These are phyloP conservation scores for Drosophila teissieri DNA, from an alignment of 1,140 invertebrate genomes.

Conservation along the genomic window DNA sequence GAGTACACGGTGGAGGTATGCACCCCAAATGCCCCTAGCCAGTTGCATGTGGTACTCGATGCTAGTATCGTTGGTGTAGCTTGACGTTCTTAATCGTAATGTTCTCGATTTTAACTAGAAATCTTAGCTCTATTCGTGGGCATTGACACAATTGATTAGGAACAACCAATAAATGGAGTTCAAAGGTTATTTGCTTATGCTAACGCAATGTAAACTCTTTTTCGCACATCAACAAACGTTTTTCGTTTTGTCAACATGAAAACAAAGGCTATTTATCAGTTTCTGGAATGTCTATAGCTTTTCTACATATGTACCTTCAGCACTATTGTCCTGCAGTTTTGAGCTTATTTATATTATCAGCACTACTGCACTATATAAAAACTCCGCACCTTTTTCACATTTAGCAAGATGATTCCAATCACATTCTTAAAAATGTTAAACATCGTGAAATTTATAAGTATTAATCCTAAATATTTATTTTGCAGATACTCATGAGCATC, in stretches of 20 bases:
- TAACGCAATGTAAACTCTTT: slow-evolving; percentile 1
- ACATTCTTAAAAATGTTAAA: background rate
- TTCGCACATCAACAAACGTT: background rate
- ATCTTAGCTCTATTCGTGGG: slow-evolving; percentile 80
- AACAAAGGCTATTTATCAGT: background rate
- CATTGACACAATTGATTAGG: slow-evolving; percentile 75
- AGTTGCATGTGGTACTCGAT: slow-evolving; percentile 29
- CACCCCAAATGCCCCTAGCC: background rate
- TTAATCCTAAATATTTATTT: slow-evolving; percentile 20
- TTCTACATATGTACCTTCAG: no score
- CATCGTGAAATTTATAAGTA: background rate
- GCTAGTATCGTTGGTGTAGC: slow-evolving; percentile 22
- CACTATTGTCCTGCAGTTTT: no score
- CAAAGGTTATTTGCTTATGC: slow-evolving; percentile 54
- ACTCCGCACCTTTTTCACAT: background rate
- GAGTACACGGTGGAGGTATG: slow-evolving; percentile 44
- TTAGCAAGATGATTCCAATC: background rate
- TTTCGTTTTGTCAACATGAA: no score
- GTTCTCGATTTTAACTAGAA: slow-evolving; percentile 65
- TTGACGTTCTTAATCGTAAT: slow-evolving; percentile 35
- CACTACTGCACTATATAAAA: no score
- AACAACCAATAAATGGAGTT: slow-evolving; percentile 38
- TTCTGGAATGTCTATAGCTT: background rate
- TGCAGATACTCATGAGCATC: slow-evolving; percentile 84
- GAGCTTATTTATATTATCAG: no score